A percentile compares a stretch with the other conserved stretches of the same genome.
Evolutionary conservation across 2,888 invertebrate species (phyloP).

Genomic region (Alviniconcha strummeri): DNA sequence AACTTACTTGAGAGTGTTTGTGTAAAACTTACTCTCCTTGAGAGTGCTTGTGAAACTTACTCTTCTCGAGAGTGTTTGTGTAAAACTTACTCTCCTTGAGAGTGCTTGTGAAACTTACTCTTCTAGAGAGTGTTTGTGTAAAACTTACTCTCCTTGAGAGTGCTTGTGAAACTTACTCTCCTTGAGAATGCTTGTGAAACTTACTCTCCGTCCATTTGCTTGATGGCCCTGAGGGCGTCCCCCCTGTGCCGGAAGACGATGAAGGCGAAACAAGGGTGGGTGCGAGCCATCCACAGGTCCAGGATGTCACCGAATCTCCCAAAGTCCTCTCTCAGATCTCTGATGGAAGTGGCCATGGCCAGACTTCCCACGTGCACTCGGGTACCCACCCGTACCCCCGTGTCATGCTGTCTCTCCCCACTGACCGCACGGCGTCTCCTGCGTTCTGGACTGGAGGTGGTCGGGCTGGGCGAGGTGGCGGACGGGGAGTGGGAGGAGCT

Average conservation of each 20-base stretch:
- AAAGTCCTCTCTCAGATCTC: slow-evolving; percentile 77
- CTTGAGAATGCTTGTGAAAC: slow-evolving; percentile 44
- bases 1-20: slow-evolving; percentile 73
- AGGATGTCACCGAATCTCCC: slow-evolving; percentile 76
- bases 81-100: too few species aligned
- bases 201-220: slow-evolving; percentile 85
- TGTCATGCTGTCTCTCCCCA: background rate
- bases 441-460: slow-evolving; percentile 38
- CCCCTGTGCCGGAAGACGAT: slow-evolving; percentile 77
- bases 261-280: slow-evolving; percentile 79
- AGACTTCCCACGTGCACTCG: slow-evolving; percentile 77
- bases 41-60: too few species aligned
- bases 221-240: slow-evolving; percentile 83
- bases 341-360: slow-evolving; percentile 75
- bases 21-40: too few species aligned
- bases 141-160: too few species aligned
- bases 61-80: too few species aligned
- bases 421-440: slow-evolving; percentile 17
- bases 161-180: too few species aligned
- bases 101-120: too few species aligned
- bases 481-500: background rate
- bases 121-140: too few species aligned
- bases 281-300: slow-evolving; percentile 79
- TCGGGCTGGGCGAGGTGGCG: background rate
- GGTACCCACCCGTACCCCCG: slow-evolving; percentile 39